These are phyloP conservation scores for Panzeria rudis DNA, from an alignment of 2,888 invertebrate species.

Conservation along the genomic window DNA sequence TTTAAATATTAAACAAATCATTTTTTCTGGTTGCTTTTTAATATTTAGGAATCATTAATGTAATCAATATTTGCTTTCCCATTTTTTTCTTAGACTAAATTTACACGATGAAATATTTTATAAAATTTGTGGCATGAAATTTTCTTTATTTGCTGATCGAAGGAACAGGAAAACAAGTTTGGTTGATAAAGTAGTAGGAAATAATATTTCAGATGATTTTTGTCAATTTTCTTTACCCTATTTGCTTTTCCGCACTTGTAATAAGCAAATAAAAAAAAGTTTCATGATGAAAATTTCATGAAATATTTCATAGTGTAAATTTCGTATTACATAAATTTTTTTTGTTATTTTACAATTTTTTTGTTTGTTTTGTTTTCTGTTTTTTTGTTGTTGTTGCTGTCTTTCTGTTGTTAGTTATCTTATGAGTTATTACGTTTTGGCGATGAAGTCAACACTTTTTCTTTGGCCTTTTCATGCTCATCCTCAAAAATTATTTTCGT, in stretches of 20 bases:
- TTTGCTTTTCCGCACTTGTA: too few species aligned
- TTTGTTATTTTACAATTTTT: conserved; percentile 73
- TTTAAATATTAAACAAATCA: conserved; percentile 56
- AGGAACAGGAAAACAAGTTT: too few species aligned
- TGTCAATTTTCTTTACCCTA: too few species aligned
- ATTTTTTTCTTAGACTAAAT: conserved; percentile 47
- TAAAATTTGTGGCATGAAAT: too few species aligned
- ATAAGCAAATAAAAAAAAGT: too few species aligned
- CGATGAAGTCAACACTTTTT: conserved; percentile 85
- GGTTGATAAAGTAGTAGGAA: too few species aligned
- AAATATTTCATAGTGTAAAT: too few species aligned
- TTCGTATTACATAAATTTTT: conserved; percentile 50
- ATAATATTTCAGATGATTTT: too few species aligned
- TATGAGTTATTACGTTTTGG: conserved; percentile 83
- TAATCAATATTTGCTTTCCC: conserved; percentile 42
- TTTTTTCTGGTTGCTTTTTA: conserved; percentile 24
- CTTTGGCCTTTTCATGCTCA: conserved; percentile 85
- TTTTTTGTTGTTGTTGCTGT: conserved; percentile 1
- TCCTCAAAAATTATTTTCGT: conserved; percentile 90
- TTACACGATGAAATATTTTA: too few species aligned
- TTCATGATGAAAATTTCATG: too few species aligned
- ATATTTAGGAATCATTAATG: conserved; percentile 69
- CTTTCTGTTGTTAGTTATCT: conserved; percentile 24
- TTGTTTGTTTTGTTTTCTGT: conserved; percentile 59
- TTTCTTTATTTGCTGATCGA: too few species aligned